These are phyloP conservation scores for Hepsetus odoe DNA, from an alignment of 2,113 vertebrate species.

Conservation along the genomic window DNA sequence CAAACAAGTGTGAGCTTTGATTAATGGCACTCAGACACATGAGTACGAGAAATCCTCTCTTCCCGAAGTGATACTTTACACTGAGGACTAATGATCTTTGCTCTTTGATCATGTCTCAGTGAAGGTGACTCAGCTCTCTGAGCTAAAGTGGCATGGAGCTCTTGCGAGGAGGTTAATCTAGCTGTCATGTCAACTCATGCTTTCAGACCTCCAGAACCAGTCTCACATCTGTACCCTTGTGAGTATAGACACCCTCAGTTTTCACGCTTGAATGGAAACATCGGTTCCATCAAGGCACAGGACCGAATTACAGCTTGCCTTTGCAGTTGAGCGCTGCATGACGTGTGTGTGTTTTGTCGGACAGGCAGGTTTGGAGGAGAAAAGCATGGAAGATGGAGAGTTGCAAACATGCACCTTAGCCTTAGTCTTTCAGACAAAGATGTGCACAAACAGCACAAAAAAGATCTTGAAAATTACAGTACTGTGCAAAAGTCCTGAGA, in stretches of 20 bases:
- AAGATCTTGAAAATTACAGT: too few relatives aligned
- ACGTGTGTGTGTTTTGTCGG: too few relatives aligned
- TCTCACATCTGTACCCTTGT: conserved; percentile 5
- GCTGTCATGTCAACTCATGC: conserved; percentile 3
- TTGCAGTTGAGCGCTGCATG: too few relatives aligned
- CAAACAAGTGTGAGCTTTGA: background rate
- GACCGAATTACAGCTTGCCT: too few relatives aligned
- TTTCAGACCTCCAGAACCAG: background rate
- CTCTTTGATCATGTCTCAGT: background rate
- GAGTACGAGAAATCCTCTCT: background rate
- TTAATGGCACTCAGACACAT: background rate
- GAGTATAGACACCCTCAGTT: background rate
- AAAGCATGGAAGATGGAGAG: background rate
- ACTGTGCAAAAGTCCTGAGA: too few relatives aligned
- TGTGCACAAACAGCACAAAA: too few relatives aligned
- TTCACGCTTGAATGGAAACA: background rate
- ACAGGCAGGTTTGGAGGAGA: background rate
- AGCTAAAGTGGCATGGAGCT: background rate
- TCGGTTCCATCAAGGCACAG: background rate
- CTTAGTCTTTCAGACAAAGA: too few relatives aligned
- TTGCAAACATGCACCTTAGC: too few relatives aligned
- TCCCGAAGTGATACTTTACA: background rate
- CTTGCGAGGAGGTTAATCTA: conserved; percentile 15
- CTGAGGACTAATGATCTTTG: background rate
- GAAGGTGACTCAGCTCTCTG: conserved; percentile 19